Percentiles rank a stretch among this genome's conserved stretches.
phyloP scores from a whole-genome alignment of 2,797 vertebrate genomes.

The Betta splendens region DNA sequence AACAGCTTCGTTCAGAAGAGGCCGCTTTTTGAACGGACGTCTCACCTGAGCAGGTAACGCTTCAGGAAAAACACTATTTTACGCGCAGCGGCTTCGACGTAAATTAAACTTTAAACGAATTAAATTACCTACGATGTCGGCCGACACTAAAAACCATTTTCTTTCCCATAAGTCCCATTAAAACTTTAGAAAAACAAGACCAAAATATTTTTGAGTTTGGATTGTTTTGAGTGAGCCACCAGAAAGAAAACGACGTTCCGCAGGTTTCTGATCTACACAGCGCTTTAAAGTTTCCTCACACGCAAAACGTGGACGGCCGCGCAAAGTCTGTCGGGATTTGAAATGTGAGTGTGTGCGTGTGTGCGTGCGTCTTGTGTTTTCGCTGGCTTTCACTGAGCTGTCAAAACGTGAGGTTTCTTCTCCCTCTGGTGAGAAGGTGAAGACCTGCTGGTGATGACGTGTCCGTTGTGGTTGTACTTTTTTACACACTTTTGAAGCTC shows the following conservation, averaged over 20 bases:
- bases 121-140: not conserved
- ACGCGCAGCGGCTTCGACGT: fast-evolving
- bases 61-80: not conserved
- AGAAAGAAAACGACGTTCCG: constrained; percentile 40
- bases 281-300: constrained; percentile 30
- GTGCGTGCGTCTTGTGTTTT: constrained; percentile 1
- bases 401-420: not conserved
- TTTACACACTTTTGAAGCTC: no score
- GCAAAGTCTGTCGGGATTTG: constrained; percentile 10
- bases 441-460: not conserved
- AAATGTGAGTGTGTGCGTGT: not conserved
- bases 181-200: not conserved
- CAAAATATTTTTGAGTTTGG: no score
- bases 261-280: constrained; percentile 23
- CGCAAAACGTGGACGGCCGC: constrained; percentile 22
- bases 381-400: constrained; percentile 15
- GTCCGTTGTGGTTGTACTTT: not conserved
- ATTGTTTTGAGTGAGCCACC: constrained; percentile 30
- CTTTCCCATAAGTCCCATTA: constrained; percentile 4
- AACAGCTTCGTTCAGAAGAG: not conserved
- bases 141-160: not conserved
- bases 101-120: not conserved
- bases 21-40: not conserved
- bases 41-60: not conserved
- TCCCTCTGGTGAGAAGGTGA: no score